Percentiles rank a stretch among this genome's conserved stretches.
phyloP scores from a whole-genome alignment of 2,113 vertebrate species.

The Azemiops feae region DNA sequence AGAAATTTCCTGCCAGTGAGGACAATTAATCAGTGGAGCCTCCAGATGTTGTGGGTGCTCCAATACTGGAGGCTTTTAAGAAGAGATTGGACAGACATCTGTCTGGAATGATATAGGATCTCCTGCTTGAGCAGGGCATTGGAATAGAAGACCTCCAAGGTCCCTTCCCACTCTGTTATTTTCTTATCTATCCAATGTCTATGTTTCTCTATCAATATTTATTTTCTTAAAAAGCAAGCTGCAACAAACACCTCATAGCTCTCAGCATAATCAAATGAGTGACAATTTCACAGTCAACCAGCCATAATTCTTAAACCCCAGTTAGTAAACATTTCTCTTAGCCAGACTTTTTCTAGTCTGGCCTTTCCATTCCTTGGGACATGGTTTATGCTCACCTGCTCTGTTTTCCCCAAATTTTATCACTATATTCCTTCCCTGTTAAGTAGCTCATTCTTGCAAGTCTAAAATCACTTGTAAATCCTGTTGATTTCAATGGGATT shows the following conservation, averaged over 20 bases:
- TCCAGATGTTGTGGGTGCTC: no score
- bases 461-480: slow-evolving; percentile 7
- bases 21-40: no score
- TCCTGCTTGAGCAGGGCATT: no score
- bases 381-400: background rate
- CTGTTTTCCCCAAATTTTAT: background rate
- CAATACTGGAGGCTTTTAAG: no score
- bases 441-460: background rate
- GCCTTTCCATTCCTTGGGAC: background rate
- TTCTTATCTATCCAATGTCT: background rate
- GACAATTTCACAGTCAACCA: background rate
- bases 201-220: background rate
- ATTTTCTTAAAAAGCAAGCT: background rate
- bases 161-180: background rate
- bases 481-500: slow-evolving; percentile 12
- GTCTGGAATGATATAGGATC: no score
- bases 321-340: background rate
- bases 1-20: no score
- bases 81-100: no score
- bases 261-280: background rate
- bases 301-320: background rate
- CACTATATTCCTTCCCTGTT: background rate
- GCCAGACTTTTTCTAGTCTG: background rate
- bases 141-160: no score
- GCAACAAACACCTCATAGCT: background rate